Evolutionary conservation across 2,113 vertebrate genomes (phyloP).

Genomic region (Caranx melampygus): DNA sequence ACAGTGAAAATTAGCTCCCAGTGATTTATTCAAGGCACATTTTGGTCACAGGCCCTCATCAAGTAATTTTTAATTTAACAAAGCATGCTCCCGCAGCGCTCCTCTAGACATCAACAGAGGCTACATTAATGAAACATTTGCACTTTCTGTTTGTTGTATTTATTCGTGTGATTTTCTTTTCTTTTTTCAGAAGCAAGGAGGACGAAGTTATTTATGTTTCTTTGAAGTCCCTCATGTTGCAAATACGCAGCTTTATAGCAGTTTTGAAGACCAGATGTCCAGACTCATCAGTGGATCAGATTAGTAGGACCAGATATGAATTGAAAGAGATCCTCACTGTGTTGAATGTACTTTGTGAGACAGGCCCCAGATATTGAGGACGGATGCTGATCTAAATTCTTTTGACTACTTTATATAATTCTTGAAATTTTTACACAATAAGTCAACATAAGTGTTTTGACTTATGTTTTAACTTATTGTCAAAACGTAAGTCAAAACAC

Average conservation of each 20-base stretch:
- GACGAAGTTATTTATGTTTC: not conserved
- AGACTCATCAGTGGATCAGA: not conserved
- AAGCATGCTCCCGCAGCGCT: conserved; percentile 10
- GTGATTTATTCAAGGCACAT: conserved; percentile 41
- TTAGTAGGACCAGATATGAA: not conserved
- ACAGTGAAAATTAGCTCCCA: conserved; percentile 22
- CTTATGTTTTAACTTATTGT: too few relatives aligned
- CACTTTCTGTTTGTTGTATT: conserved; percentile 4
- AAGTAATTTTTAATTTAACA: conserved; percentile 5
- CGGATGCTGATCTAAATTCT: not conserved
- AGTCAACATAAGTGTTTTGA: too few relatives aligned
- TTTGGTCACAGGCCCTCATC: conserved; percentile 33
- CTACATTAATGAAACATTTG: conserved; percentile 6
- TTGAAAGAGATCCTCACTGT: not conserved
- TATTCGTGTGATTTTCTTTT: not conserved
- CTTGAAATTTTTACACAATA: not conserved
- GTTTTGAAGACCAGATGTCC: not conserved
- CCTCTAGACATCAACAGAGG: conserved; percentile 4
- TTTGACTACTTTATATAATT: not conserved
- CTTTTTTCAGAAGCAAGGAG: not conserved
- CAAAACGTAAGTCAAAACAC: not conserved
- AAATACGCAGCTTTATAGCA: not conserved
- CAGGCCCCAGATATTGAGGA: conserved; percentile 32
- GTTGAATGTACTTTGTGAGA: conserved; percentile 56
- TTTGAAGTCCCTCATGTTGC: not conserved